phyloP scores from a whole-genome alignment of 37 sponge, comb jelly and placozoan genomes.

The Lycopodina hypogea region DNA sequence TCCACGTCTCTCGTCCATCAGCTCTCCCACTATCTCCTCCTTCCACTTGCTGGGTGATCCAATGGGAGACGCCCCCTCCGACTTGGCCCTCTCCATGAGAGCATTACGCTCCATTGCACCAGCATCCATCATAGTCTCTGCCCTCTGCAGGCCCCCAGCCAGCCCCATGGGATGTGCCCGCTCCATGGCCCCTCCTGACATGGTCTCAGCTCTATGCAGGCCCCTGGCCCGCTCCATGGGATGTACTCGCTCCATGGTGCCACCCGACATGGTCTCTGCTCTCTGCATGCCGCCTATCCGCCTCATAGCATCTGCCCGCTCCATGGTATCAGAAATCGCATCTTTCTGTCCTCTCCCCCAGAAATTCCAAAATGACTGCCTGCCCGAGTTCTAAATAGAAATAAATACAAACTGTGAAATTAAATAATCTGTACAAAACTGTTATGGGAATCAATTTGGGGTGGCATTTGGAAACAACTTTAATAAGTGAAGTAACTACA shows the following conservation, averaged over 20 bases:
- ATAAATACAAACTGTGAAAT: neutral
- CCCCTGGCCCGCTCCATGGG: too few species aligned
- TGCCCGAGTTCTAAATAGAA: neutral
- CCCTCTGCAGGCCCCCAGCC: too few species aligned
- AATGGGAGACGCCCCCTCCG: slow-evolving; percentile 32
- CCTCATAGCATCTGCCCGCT: neutral
- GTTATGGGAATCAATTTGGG: too few species aligned
- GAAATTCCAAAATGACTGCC: slow-evolving; percentile 41
- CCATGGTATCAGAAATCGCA: neutral
- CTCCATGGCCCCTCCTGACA: too few species aligned
- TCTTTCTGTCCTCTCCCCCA: slow-evolving; percentile 17
- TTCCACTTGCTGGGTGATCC: slow-evolving; percentile 20
- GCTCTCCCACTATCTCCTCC: neutral
- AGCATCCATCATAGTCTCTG: too few species aligned
- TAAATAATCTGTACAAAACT: neutral
- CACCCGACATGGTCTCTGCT: too few species aligned
- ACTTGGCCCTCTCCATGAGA: slow-evolving; percentile 12
- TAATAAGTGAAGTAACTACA: too few species aligned
- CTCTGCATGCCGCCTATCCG: slow-evolving; percentile 6
- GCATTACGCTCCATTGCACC: too few species aligned
- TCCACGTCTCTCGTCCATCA: neutral
- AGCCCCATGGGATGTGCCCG: too few species aligned
- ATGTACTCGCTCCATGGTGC: too few species aligned
- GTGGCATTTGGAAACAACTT: too few species aligned
- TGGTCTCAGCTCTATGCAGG: too few species aligned